Conservation (phyloP, 2,113 vertebrate genomes). For the Cyprinus carpio region DNA sequence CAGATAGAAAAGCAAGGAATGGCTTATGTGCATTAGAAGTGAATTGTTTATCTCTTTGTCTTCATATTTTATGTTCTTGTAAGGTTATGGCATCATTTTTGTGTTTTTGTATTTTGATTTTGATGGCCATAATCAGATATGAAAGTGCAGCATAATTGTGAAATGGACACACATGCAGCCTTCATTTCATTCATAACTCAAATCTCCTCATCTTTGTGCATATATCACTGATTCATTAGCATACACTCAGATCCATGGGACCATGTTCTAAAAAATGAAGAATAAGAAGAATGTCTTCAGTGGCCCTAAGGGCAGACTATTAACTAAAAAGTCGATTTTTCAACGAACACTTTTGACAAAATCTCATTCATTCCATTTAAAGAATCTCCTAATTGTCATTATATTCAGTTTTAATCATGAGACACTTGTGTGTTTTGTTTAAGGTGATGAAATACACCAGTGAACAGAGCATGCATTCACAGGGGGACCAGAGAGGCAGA, state of each 20-base stretch:
- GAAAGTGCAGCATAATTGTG: neutral
- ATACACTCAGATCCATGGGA: constrained; percentile 1
- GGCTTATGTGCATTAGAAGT: constrained; percentile 32
- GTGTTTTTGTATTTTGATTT: neutral
- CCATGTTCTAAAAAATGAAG: neutral
- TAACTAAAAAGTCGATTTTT: constrained; percentile 70
- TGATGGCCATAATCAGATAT: neutral
- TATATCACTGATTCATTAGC: neutral
- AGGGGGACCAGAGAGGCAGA: constrained; percentile 69
- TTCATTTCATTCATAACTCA: neutral
- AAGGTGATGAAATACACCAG: constrained; percentile 47
- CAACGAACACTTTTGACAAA: constrained; percentile 71
- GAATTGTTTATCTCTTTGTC: neutral
- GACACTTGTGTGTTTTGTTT: constrained; percentile 36
- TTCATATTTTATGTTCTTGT: neutral
- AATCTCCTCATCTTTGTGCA: neutral
- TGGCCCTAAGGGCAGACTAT: constrained; percentile 67
- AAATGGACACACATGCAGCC: neutral
- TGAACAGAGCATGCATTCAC: constrained; percentile 50
- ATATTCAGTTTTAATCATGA: constrained; percentile 47
- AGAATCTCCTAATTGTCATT: constrained; percentile 53
- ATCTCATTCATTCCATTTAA: constrained; percentile 68
- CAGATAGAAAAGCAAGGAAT: constrained; percentile 30
- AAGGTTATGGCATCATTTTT: neutral
- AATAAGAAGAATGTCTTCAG: constrained; percentile 45